These are phyloP conservation scores for Natrix natrix DNA, from an alignment of 2,797 vertebrate species.

Conservation along the genomic window DNA sequence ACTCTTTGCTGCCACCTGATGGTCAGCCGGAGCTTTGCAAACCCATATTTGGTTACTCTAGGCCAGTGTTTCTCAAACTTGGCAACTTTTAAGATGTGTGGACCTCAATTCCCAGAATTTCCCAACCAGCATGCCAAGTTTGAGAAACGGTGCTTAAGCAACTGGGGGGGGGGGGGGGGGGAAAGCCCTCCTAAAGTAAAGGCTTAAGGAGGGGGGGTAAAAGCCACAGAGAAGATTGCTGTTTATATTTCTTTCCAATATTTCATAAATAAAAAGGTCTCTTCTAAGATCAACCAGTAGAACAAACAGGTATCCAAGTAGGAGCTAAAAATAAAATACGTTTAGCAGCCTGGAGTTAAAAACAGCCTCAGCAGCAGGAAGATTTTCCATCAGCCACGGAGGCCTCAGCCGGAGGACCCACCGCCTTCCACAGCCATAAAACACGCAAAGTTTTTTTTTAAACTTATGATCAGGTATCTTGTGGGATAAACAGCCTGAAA, in stretches of 20 bases:
- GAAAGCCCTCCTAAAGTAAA: background rate
- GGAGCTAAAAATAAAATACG: background rate
- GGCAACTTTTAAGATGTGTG: background rate
- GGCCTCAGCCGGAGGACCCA: background rate
- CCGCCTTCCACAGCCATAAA: background rate
- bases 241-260: background rate
- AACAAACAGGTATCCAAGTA: background rate
- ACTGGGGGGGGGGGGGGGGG: background rate
- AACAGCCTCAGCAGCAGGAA: background rate
- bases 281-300: background rate
- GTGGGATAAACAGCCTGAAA: background rate
- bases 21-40: background rate
- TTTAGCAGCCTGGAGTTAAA: background rate
- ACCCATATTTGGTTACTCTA: background rate
- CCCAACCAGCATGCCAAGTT: background rate
- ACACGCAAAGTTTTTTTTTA: background rate
- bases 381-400: background rate
- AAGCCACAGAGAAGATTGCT: background rate
- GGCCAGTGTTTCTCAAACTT: background rate
- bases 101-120: background rate
- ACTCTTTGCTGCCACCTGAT: background rate
- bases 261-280: background rate
- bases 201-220: background rate
- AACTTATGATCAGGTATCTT: background rate
- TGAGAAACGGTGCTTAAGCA: background rate